Evolutionary conservation across 1,140 invertebrate species (phyloP), one percentile per base, ranked within the genome.

Genomic region (Vanessa tameamea): DNA sequence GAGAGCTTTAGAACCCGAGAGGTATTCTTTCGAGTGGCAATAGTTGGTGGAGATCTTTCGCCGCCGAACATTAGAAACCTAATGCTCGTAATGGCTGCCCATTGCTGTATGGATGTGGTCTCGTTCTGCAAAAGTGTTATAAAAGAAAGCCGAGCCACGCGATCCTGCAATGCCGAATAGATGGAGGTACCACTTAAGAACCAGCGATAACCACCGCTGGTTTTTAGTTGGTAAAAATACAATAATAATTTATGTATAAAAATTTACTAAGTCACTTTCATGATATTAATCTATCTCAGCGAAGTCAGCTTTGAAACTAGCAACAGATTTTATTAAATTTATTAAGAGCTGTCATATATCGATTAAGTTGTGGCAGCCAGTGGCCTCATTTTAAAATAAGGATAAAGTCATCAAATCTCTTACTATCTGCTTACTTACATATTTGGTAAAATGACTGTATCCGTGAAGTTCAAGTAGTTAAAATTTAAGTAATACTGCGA

Each of bases 321-420:
- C 13, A 16, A 57, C 53, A 57, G 53, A 23, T 57, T 57, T 57
- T 16, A 57, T 26, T 57, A 57, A 23, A 6, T 11, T 57, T 53
- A 53, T 53, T 57, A 57, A 57, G 51, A 55, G 20, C 20, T 57
- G 53, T 57, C 53, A 57, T 57, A 9, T 57, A 23, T 57, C 23
- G 23, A 57, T 57, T 57, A 57, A 57, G 15, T 23, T 13, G 53
- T 57, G 53, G 53, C 23, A 16, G 53, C 53, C 13, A 23, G 53
- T 57, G 53, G 53, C 53, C 53, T 57, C 53, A 11, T 57, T 57
- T 20, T 12, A 12, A 57, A 57, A 16, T 57, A 23, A 20, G 53
- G 53, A 57, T 57, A 57, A 20, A 13, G 53, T 57, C 16, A 57
- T 23, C 53, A 20, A 57, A 20, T 23, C 53, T 20, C 16, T 57